These are phyloP conservation scores for Heliocidaris erythrogramma DNA, from an alignment of 35 echinoderm and acorn worm species.

Conservation along the genomic window DNA sequence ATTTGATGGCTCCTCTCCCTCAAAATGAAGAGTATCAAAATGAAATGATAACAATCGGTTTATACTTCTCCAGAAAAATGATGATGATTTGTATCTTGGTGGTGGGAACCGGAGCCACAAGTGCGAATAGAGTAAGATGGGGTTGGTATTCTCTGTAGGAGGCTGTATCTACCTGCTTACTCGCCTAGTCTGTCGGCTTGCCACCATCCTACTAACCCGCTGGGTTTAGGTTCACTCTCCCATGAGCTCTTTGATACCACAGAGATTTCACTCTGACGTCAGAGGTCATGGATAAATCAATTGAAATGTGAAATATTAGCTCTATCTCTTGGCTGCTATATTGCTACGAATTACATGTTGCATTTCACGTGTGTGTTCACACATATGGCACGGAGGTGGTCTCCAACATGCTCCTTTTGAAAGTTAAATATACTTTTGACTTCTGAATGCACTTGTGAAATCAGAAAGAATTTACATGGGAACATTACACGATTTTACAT, in stretches of 20 bases:
- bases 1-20: not conserved
- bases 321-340: not conserved
- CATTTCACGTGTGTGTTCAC: not conserved
- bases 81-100: slow-evolving; percentile 1
- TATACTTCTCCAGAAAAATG: not conserved
- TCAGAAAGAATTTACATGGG: too few species aligned
- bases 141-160: not conserved
- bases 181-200: not conserved
- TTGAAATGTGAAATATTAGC: slow-evolving; percentile 20
- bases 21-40: not conserved
- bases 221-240: not conserved
- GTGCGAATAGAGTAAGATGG: not conserved
- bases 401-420: too few species aligned
- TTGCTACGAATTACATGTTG: not conserved
- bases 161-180: not conserved
- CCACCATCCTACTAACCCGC: not conserved
- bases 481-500: not conserved
- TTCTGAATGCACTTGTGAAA: not conserved
- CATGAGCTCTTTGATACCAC: not conserved
- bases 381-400: too few species aligned
- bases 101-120: not conserved
- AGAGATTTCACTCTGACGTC: not conserved
- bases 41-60: not conserved
- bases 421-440: not conserved
- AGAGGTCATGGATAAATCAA: slow-evolving; percentile 23